Percentiles rank a stretch among this genome's conserved stretches.
Evolutionary conservation across 2,113 vertebrate species (phyloP).

Genomic region (Ornithorhynchus anatinus): DNA sequence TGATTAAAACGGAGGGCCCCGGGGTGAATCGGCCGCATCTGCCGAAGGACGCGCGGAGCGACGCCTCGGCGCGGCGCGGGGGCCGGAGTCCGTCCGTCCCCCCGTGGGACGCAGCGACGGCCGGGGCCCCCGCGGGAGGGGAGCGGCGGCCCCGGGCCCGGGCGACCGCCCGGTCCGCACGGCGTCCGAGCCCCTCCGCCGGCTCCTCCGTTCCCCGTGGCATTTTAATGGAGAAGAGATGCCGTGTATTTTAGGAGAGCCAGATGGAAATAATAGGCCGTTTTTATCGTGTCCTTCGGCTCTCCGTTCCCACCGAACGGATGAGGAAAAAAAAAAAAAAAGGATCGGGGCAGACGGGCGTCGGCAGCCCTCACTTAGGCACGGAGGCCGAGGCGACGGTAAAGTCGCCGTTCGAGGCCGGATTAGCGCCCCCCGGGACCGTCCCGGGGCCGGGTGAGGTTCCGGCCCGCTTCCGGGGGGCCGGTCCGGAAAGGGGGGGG

Average conservation of each 20-base stretch:
- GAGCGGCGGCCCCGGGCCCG: slow-evolving; percentile 9
- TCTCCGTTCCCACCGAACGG: slow-evolving; percentile 10
- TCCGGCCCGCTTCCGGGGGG: no score
- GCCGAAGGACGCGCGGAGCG: slow-evolving; percentile 62
- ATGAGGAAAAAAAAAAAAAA: slow-evolving; percentile 8
- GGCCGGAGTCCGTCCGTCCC: slow-evolving; percentile 12
- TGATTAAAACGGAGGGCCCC: slow-evolving; percentile 74
- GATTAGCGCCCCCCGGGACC: background rate
- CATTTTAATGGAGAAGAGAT: slow-evolving; percentile 17
- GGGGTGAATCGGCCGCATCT: slow-evolving; percentile 71
- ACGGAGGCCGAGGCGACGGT: background rate
- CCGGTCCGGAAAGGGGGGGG: no score
- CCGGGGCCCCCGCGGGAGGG: background rate
- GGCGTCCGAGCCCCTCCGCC: background rate
- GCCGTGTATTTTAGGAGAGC: slow-evolving; percentile 19
- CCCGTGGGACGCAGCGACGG: no score
- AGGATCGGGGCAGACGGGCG: background rate
- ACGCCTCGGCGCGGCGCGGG: slow-evolving; percentile 29
- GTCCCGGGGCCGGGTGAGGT: no score
- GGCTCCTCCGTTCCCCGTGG: slow-evolving; percentile 10
- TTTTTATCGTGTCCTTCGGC: slow-evolving; percentile 13
- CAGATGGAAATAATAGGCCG: slow-evolving; percentile 49
- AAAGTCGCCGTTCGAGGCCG: background rate
- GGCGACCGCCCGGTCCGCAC: background rate
- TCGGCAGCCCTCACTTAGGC: background rate